phyloP scores from a whole-genome alignment of 2,888 invertebrate species.

The Chouioia cunea region DNA sequence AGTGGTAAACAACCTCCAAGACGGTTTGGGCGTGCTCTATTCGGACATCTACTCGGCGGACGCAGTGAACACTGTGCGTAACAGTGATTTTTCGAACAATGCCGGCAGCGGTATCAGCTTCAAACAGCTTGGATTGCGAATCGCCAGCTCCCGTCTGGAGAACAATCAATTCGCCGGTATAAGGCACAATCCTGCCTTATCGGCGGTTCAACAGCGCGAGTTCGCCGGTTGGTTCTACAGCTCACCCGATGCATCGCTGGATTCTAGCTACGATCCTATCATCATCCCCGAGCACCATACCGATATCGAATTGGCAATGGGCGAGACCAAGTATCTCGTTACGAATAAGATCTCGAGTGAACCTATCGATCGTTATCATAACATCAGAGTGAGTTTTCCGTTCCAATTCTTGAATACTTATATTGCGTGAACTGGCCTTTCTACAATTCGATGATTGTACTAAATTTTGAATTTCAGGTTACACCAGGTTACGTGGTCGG shows the following conservation, averaged over 20 bases:
- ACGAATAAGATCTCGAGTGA: constrained; percentile 78
- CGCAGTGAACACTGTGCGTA: constrained; percentile 83
- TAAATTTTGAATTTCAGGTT: constrained; percentile 69
- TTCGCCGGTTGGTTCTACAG: constrained; percentile 91
- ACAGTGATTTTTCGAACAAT: constrained; percentile 87
- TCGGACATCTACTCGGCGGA: constrained; percentile 93
- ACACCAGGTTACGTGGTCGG: constrained; percentile 89
- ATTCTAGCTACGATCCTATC: constrained; percentile 81
- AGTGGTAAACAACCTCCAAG: constrained; percentile 88
- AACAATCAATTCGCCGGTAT: constrained; percentile 91
- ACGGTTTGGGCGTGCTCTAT: constrained; percentile 94
- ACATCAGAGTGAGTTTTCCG: constrained; percentile 57
- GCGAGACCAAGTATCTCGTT: constrained; percentile 84
- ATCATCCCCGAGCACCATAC: constrained; percentile 76
- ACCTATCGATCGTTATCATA: constrained; percentile 62
- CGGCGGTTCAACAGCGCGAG: constrained; percentile 87
- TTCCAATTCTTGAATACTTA: constrained; percentile 3
- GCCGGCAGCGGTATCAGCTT: constrained; percentile 90
- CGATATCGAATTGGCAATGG: constrained; percentile 76
- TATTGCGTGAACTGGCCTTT: background rate
- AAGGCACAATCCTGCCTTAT: constrained; percentile 90
- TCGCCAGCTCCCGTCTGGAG: constrained; percentile 83
- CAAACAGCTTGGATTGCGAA: constrained; percentile 86
- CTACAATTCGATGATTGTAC: background rate
- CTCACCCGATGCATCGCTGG: constrained; percentile 77